Evolutionary conservation across 2,797 vertebrate species (phyloP).

Genomic region (Falco columbarius): DNA sequence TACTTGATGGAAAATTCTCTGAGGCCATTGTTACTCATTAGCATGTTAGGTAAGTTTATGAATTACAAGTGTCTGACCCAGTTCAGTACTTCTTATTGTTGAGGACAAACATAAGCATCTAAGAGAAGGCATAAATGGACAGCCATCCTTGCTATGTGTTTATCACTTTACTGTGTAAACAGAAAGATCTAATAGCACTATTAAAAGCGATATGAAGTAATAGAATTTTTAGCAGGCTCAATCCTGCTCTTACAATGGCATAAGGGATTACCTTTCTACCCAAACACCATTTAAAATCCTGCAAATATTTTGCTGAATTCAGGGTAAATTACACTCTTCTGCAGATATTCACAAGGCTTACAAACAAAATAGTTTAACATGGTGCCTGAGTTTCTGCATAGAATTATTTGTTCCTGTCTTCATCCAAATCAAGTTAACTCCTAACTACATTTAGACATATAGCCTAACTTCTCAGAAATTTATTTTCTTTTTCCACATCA

Average conservation of each 20-base stretch:
- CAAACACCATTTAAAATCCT: not conserved
- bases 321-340: not conserved
- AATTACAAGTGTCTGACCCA: not conserved
- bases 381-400: not conserved
- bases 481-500: not conserved
- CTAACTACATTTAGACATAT: not conserved
- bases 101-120: not conserved
- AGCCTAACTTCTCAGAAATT: not conserved
- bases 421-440: not conserved
- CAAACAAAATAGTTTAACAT: not conserved
- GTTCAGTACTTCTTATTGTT: not conserved
- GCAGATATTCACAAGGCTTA: not conserved
- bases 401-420: not conserved
- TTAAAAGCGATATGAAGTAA: not conserved
- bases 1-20: not conserved
- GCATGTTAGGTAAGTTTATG: not conserved
- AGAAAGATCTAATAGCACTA: not conserved
- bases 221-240: not conserved
- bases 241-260: not conserved
- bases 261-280: not conserved
- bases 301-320: not conserved
- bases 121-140: not conserved
- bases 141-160: not conserved
- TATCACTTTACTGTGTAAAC: not conserved
- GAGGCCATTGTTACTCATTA: not conserved